phyloP scores from a whole-genome alignment of 2,888 invertebrate genomes.

The Parnassius orleans region DNA sequence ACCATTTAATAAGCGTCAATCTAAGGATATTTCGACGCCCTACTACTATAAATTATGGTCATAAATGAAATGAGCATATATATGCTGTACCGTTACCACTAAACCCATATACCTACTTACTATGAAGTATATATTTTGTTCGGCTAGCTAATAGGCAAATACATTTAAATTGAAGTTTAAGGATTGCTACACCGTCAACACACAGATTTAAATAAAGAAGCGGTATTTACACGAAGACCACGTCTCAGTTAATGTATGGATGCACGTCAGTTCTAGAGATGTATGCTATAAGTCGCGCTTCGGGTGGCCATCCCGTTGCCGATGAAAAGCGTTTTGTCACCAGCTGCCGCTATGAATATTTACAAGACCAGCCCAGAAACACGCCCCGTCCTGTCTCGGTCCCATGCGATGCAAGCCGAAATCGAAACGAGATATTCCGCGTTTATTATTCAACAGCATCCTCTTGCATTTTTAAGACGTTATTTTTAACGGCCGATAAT shows the following conservation, averaged over 20 bases:
- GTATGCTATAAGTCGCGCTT: slow-evolving; percentile 62
- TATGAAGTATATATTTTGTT: too few relatives aligned
- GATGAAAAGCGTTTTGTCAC: slow-evolving; percentile 68
- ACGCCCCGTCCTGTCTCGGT: slow-evolving; percentile 46
- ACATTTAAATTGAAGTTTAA: background rate
- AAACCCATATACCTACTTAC: too few relatives aligned
- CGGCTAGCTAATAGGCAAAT: too few relatives aligned
- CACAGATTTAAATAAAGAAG: slow-evolving; percentile 25
- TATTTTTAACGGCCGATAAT: slow-evolving; percentile 30
- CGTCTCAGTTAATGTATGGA: slow-evolving; percentile 42
- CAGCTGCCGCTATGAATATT: slow-evolving; percentile 68
- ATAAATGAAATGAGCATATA: too few relatives aligned
- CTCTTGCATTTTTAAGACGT: slow-evolving; percentile 31
- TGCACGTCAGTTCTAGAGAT: slow-evolving; percentile 48
- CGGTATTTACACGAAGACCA: slow-evolving; percentile 21
- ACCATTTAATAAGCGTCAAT: too few relatives aligned
- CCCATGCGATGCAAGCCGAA: slow-evolving; percentile 35
- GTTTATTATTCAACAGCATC: slow-evolving; percentile 35
- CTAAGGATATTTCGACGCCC: too few relatives aligned
- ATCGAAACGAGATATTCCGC: slow-evolving; percentile 36
- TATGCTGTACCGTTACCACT: too few relatives aligned
- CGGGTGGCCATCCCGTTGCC: slow-evolving; percentile 58
- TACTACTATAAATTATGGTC: too few relatives aligned
- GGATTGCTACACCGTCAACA: slow-evolving; percentile 11
- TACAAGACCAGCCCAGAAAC: slow-evolving; percentile 52